A percentile compares a stretch with the other conserved stretches of the same genome.
phyloP scores from a whole-genome alignment of 2,888 invertebrate species.

The Empis livida region DNA sequence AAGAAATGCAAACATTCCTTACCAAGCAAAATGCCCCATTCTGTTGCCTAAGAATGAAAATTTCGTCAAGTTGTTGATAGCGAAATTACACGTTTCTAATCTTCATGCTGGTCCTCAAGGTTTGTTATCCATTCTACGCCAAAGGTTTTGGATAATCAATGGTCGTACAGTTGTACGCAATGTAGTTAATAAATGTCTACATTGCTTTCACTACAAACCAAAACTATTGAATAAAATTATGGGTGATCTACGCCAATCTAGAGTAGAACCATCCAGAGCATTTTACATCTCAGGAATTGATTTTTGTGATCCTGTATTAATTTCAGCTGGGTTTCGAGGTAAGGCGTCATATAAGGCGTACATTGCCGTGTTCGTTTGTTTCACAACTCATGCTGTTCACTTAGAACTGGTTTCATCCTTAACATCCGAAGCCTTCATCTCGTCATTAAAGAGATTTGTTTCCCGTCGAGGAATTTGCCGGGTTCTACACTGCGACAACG shows the following conservation, averaged over 20 bases:
- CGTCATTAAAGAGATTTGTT: conserved; percentile 11
- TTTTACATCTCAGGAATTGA: conserved; percentile 10
- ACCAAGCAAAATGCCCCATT: not conserved
- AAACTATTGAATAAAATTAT: conserved; percentile 10
- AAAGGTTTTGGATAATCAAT: conserved; percentile 3
- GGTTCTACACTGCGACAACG: conserved; percentile 11
- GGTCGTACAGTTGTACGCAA: conserved; percentile 7
- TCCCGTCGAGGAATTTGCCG: conserved; percentile 8
- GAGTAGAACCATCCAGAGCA: conserved; percentile 6
- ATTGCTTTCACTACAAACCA: conserved; percentile 10
- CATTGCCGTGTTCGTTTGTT: conserved; percentile 10
- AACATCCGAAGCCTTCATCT: conserved; percentile 10
- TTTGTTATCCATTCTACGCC: not conserved
- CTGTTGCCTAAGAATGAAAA: not conserved
- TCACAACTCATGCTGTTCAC: conserved; percentile 11
- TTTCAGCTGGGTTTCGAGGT: conserved; percentile 2
- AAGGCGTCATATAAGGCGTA: conserved; percentile 7
- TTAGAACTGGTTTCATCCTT: conserved; percentile 12
- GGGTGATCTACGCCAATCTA: conserved; percentile 9
- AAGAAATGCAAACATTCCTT: not conserved
- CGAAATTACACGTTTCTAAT: not conserved
- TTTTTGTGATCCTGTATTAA: conserved; percentile 7
- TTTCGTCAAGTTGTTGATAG: not conserved
- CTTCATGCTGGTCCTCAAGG: not conserved
- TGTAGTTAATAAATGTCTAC: conserved; percentile 8